Percentiles rank a stretch among this genome's conserved stretches.
Conservation (phyloP, 64 coral and sea anemone genomes). For the Montipora foliosa region DNA sequence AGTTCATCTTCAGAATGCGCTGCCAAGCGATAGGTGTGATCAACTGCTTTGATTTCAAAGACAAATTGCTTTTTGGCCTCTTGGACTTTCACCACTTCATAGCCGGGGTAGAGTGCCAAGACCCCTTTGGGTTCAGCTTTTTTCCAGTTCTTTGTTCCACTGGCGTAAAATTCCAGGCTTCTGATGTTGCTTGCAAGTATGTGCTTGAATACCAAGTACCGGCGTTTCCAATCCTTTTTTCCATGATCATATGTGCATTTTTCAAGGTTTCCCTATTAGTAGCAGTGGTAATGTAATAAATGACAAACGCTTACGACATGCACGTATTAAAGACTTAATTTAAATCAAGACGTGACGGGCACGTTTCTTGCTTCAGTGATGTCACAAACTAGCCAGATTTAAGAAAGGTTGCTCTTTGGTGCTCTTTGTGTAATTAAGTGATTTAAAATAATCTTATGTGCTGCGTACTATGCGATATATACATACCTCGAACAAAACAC, state of each 20-base stretch:
- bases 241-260: constrained; percentile 66
- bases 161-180: constrained; percentile 90
- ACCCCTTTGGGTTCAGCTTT: constrained; percentile 88
- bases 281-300: neutral
- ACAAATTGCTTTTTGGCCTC: constrained; percentile 82
- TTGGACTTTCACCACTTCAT: constrained; percentile 75
- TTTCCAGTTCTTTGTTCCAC: constrained; percentile 76
- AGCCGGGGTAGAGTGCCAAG: constrained; percentile 86
- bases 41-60: constrained; percentile 93
- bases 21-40: constrained; percentile 86
- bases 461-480: neutral
- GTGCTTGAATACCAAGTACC: constrained; percentile 96
- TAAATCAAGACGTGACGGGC: neutral
- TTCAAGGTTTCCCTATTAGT: constrained; percentile 11
- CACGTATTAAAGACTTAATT: neutral
- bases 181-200: constrained; percentile 78
- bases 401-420: neutral
- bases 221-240: constrained; percentile 92
- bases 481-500: constrained; percentile 40
- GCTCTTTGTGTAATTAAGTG: neutral
- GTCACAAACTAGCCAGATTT: neutral
- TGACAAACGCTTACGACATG: neutral
- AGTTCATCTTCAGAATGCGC: constrained; percentile 81
- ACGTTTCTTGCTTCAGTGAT: neutral
- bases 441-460: neutral